A percentile compares a stretch with the other conserved stretches of the same genome.
These are phyloP conservation scores for Porphyrio hochstetteri DNA, from an alignment of 2,113 vertebrate species.

Conservation along the genomic window DNA sequence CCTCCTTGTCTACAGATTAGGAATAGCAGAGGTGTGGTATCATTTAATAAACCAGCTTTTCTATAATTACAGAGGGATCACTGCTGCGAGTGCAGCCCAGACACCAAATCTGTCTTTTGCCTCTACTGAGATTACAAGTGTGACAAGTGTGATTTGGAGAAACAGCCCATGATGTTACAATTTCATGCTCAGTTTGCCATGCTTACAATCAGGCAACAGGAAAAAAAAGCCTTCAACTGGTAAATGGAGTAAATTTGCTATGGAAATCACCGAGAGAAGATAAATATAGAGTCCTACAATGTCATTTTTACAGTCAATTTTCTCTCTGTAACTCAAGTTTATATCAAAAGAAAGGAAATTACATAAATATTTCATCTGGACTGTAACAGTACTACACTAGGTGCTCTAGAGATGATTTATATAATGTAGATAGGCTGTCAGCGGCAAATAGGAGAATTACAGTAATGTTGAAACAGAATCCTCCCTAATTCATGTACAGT, in stretches of 20 bases:
- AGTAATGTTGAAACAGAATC: background rate
- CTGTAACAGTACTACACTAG: constrained; percentile 61
- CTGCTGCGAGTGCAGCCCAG: constrained; percentile 15
- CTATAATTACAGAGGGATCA: background rate
- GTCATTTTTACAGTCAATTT: constrained; percentile 63
- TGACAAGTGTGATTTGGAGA: constrained; percentile 64
- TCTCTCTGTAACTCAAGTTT: constrained; percentile 60
- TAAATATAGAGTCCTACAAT: constrained; percentile 56
- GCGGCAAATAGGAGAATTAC: constrained; percentile 33
- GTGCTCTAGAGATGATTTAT: constrained; percentile 56
- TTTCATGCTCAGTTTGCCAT: constrained; percentile 68
- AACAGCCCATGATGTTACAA: constrained; percentile 59
- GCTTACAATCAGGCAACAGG: constrained; percentile 42
- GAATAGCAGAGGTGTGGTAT: background rate
- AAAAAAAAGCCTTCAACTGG: constrained; percentile 41
- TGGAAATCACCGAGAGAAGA: constrained; percentile 60
- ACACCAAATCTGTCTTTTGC: constrained; percentile 32
- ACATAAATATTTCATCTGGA: constrained; percentile 66
- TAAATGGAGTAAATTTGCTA: constrained; percentile 63
- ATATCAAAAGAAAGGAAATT: constrained; percentile 68
- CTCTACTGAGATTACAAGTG: constrained; percentile 44
- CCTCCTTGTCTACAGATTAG: background rate
- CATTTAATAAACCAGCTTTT: background rate
- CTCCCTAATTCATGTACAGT: constrained; percentile 17
- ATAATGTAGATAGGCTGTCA: constrained; percentile 35